phyloP scores from a whole-genome alignment of 2,113 vertebrate species.

The Nansenia antarctica region DNA sequence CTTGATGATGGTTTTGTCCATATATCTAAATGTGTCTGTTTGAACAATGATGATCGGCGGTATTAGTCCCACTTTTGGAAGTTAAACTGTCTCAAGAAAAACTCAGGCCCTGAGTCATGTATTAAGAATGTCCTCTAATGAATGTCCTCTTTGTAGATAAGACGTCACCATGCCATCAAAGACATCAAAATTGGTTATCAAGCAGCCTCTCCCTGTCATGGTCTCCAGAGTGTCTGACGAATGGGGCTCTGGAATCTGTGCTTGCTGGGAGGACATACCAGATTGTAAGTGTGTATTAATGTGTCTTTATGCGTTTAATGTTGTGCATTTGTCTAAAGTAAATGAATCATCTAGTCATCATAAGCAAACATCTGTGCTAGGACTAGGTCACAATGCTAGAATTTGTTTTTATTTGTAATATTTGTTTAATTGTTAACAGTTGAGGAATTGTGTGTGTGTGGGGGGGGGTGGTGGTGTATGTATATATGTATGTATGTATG shows the following conservation, averaged over 20 bases:
- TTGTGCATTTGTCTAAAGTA: too few relatives aligned
- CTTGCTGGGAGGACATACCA: slow-evolving; percentile 55
- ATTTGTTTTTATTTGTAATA: too few relatives aligned
- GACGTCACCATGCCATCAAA: slow-evolving; percentile 46
- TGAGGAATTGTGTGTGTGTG: too few relatives aligned
- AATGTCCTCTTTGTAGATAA: neutral
- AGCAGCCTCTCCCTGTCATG: slow-evolving; percentile 61
- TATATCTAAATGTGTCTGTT: too few relatives aligned
- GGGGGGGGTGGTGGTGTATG: too few relatives aligned
- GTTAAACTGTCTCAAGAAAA: neutral
- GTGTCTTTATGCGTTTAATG: too few relatives aligned
- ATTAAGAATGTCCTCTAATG: neutral
- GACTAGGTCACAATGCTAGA: too few relatives aligned
- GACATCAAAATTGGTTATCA: slow-evolving; percentile 52
- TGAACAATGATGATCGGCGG: too few relatives aligned
- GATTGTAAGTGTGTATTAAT: slow-evolving; percentile 69
- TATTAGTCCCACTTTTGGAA: neutral
- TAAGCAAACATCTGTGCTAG: too few relatives aligned
- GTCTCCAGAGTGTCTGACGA: slow-evolving; percentile 28
- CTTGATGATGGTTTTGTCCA: too few relatives aligned
- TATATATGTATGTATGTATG: neutral
- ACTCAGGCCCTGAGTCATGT: neutral
- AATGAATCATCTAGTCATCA: too few relatives aligned
- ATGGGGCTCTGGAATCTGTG: slow-evolving; percentile 66
- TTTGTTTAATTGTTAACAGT: too few relatives aligned